Base-by-base conservation (phyloP, 1,140 invertebrate genomes). In the Diorhabda sublineata region DNA sequence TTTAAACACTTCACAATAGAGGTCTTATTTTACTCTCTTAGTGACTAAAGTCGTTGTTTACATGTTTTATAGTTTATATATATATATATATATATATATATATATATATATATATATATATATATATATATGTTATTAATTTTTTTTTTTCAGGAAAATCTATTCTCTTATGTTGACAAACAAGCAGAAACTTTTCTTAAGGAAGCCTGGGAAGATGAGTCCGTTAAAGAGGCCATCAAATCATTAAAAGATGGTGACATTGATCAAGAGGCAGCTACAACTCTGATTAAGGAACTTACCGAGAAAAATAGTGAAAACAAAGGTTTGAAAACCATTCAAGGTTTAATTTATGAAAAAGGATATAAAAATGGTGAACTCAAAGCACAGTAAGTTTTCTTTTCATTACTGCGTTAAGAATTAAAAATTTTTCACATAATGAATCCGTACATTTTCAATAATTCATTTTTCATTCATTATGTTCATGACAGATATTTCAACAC, bases 271-370 rank as follows among this genome's bases (percentile, higher is more conserved):
- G 84, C 84, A 59, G 75, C 91, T 45, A 81, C 89, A 26, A 85
- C 87, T 66, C 90, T 89, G 83, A 83, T 95, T 8, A 85, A 88
- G 70, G 91, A 89, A 88, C 66, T 79, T 4, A 96, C 96, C 85
- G 89, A 91, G 58, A 82, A 83, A 26, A 91, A 96, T 81, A 86
- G 91, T 64, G 95, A 96, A 80, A 88, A 88, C 43, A 89, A 86
- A 11, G 87, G 91, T 41, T 83, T 98, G 44, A 97, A 98, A 82
- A 86, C 89, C 57, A 82, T 98, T 3, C 95, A 98, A 79, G 95
- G 95, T 3, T 85, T 93, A 57, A 92, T 98, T 71, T 97, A 93
- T 92, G 87, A 88, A 74, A 86, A 91, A 72, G 96, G 92, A 5
- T 97, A 96, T 80, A 86, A 90, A 66, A 85, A 83, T 61, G 91